Evolutionary conservation across 2,113 vertebrate species (phyloP), one percentile per base, ranked within the genome.

Genomic region (Geococcyx californianus): DNA sequence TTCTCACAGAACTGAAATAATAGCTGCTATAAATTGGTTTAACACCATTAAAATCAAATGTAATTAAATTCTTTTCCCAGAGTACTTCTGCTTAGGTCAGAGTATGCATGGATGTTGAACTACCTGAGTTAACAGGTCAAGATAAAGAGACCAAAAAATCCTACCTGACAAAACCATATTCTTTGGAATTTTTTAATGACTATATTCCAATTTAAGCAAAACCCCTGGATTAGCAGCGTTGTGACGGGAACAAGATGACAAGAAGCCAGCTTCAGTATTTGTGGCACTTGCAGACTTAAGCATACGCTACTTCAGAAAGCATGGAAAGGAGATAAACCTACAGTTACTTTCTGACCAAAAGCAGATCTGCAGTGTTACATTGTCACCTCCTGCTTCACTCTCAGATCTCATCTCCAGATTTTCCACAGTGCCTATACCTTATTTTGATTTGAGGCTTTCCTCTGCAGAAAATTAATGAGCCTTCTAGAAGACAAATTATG

Each of bases 321-420:
- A 47, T 2, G 13, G 45, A 54, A 87, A 74, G 42, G 64, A 67
- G 56, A 33, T 10, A 33, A 59, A n/a, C 14, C 31, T n/a, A 4
- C n/a, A 56, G 18, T 18, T 4, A n/a, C 10, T 28, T 31, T 8
- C 33, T 0, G 1, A 29, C 20, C 18, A 9, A 77, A 49, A 66
- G 56, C 24, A 69, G 51, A 49, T 3, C 21, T 66, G 34, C 8
- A 18, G 18, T 24, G 28, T 29, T 55, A 81, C 16, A 69, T 33
- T 4, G 5, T 29, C 36, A 68, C 28, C 34, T 42, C 58, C 38
- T 54, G 34, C 13, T 8, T 66, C 34, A 25, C 21, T 47, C 29
- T 63, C 47, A 31, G 28, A 21, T 79, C 44, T 45, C 59, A 42
- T 17, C 23, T 51, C 84, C 34, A 13, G 7, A 19, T 93, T 74